Base-by-base conservation (phyloP, 2,113 vertebrate genomes). In the Turnix velox region DNA sequence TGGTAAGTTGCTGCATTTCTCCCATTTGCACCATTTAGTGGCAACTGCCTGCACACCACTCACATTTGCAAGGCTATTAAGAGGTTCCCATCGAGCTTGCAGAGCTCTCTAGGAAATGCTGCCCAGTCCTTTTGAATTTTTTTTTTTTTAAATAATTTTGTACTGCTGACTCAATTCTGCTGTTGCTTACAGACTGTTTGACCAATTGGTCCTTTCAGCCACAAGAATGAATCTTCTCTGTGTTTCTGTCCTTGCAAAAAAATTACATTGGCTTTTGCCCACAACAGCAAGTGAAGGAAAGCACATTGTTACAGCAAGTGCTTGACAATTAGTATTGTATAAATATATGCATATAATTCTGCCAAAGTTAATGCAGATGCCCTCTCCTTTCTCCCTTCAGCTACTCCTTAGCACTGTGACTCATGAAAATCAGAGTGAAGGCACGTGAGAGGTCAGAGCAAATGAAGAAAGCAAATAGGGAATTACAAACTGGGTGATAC, bases 41-140 rank as follows among this genome's bases (percentile, higher is more conserved):
- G 33, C 10, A 27, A 40, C 80, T 89, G 80, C 51, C 37, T 49
- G 77, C 67, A 74, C 25, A 49, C 78, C 46, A n/a, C 55, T 91
- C 69, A 54, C 48, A 57, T 84, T 90, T 81, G 49, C 65, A 83
- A 79, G 67, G 66, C 88, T 84, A 12, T 85, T 90, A 94, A 73
- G 52, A 76, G 69, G 39, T 57, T 82, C 75, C 55, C 83, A 59
- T 65, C 37, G 80, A 86, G 31, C 57, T 61, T 82, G 46, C 75
- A 77, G 62, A 74, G 33, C 62, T 71, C 45, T 69, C 61, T 63
- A 90, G 87, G 87, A 96, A 93, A 37, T 59, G 25, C 74, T 82
- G 67, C 24, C 27, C 84, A 13, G 3, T 78, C 25, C 49, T 31
- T 71, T 42, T 35, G 33, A 61, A 6, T 42, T 20, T 19, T 19